phyloP scores from a whole-genome alignment of 1,140 invertebrate species.

The Drosophila biarmipes region DNA sequence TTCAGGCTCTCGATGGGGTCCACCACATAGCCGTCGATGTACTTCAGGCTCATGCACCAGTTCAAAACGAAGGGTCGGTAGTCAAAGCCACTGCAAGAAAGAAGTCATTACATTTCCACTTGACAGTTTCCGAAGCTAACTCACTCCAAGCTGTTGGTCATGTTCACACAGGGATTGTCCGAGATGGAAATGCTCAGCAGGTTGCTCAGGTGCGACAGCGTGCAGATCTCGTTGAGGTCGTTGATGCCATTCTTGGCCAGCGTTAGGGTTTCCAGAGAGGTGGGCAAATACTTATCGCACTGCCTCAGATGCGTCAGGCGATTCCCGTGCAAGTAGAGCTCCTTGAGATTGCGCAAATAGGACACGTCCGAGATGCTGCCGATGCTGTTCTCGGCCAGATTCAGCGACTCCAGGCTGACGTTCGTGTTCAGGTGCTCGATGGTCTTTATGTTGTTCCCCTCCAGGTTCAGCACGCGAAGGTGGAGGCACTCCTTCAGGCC shows the following conservation, averaged over 20 bases:
- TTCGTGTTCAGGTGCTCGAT: slow-evolving; percentile 95
- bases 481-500: slow-evolving; percentile 93
- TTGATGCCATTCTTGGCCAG: slow-evolving; percentile 93
- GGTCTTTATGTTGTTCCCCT: slow-evolving; percentile 89
- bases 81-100: slow-evolving; percentile 90
- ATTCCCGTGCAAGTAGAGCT: slow-evolving; percentile 94
- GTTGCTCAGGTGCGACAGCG: slow-evolving; percentile 90
- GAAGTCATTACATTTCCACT: too few species aligned
- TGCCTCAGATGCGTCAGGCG: slow-evolving; percentile 91
- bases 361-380: slow-evolving; percentile 93
- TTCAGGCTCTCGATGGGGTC: slow-evolving; percentile 95
- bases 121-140: not conserved
- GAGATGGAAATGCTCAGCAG: slow-evolving; percentile 92
- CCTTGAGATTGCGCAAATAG: slow-evolving; percentile 88
- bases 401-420: slow-evolving; percentile 91
- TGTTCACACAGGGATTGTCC: slow-evolving; percentile 91
- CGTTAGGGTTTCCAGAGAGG: slow-evolving; percentile 90
- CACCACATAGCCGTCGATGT: slow-evolving; percentile 94
- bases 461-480: slow-evolving; percentile 89
- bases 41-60: slow-evolving; percentile 95
- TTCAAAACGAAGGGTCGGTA: slow-evolving; percentile 96
- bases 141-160: slow-evolving; percentile 79
- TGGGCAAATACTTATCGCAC: slow-evolving; percentile 92
- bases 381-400: slow-evolving; percentile 95
- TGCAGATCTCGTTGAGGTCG: slow-evolving; percentile 94